These are phyloP conservation scores for Palythoa heliodiscus DNA, from an alignment of 92 coral and sea anemone species.

Conservation along the genomic window DNA sequence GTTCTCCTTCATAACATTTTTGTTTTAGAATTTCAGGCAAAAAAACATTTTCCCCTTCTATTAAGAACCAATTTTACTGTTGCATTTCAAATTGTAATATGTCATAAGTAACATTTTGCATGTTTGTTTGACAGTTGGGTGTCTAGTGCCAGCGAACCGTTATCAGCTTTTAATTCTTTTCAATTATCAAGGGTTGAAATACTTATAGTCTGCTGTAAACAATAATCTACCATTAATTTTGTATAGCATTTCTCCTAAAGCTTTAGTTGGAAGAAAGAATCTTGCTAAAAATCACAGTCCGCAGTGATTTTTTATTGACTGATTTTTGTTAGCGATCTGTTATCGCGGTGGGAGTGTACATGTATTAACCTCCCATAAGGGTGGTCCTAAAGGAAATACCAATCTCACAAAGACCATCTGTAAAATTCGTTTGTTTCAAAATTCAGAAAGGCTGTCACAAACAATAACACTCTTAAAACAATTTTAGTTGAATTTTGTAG, in stretches of 20 bases:
- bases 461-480: too few species aligned
- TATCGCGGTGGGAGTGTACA: conserved; percentile 15
- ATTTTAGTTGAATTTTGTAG: too few species aligned
- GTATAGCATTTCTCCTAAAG: neutral
- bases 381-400: conserved; percentile 27
- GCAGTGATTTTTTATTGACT: neutral
- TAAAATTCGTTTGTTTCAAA: neutral
- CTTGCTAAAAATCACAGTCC: neutral
- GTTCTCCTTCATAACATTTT: neutral
- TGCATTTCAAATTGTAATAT: conserved; percentile 5
- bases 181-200: neutral
- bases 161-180: neutral
- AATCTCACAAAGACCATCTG: neutral
- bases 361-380: neutral
- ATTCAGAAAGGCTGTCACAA: too few species aligned
- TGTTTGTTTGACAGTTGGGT: neutral
- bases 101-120: conserved; percentile 9
- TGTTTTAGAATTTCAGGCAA: neutral
- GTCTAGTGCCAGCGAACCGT: neutral
- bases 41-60: neutral
- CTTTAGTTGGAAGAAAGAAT: neutral
- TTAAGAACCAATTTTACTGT: conserved; percentile 14
- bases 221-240: neutral
- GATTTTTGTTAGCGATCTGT: neutral
- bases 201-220: too few species aligned